Conservation (phyloP, 2,797 vertebrate species). For the Mormyrops boulengeri region DNA sequence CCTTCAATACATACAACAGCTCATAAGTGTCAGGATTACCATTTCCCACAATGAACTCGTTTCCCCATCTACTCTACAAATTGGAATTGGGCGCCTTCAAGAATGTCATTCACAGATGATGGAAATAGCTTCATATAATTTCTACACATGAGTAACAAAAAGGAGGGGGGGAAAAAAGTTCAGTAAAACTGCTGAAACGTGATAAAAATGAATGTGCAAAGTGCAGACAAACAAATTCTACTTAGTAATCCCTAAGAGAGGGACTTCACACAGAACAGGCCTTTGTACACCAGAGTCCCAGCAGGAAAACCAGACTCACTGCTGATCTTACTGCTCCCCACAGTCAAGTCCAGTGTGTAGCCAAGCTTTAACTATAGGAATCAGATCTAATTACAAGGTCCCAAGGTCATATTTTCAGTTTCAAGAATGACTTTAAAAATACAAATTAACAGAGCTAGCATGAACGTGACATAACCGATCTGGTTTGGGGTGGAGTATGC, state of each 20-base stretch:
- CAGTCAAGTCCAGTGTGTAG: conserved; percentile 69
- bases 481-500: conserved; percentile 70
- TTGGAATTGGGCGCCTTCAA: conserved; percentile 60
- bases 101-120: conserved; percentile 74
- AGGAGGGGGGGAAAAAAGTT: conserved; percentile 59
- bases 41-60: conserved; percentile 49
- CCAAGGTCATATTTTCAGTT: conserved; percentile 62
- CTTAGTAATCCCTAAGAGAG: conserved; percentile 56
- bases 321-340: conserved; percentile 75
- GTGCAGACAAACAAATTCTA: conserved; percentile 68
- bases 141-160: conserved; percentile 67
- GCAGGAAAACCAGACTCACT: conserved; percentile 54
- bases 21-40: conserved; percentile 18
- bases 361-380: conserved; percentile 79
- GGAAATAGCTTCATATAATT: not conserved
- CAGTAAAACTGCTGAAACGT: conserved; percentile 52
- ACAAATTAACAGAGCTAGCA: conserved; percentile 82
- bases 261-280: conserved; percentile 56
- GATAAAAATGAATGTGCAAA: conserved; percentile 63
- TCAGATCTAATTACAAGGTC: conserved; percentile 55
- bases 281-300: conserved; percentile 65
- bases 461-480: conserved; percentile 72
- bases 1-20: conserved; percentile 44
- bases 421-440: conserved; percentile 37
- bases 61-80: conserved; percentile 46